These are phyloP conservation scores for Drosophila ustulata DNA, from an alignment of 2,888 invertebrate genomes.

Conservation along the genomic window DNA sequence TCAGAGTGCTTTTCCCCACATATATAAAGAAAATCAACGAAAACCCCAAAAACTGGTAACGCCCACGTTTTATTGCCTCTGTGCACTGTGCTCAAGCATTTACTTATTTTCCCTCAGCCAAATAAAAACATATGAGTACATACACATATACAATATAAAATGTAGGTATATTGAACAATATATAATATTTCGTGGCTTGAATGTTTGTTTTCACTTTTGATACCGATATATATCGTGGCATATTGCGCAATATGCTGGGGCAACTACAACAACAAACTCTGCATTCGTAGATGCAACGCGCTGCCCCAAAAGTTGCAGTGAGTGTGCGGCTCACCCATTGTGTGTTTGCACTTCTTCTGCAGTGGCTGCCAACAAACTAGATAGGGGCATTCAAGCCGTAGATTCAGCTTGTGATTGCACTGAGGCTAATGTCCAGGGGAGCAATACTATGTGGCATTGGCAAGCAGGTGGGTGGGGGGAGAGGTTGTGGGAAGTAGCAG, in stretches of 20 bases:
- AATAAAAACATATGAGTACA: constrained; percentile 36
- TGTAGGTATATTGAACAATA: constrained; percentile 17
- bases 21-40: constrained; percentile 12
- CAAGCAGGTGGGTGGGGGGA: too few species aligned
- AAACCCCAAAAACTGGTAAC: constrained; percentile 36
- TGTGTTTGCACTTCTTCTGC: constrained; percentile 26
- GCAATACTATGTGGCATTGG: background rate
- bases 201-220: constrained; percentile 52
- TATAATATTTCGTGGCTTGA: constrained; percentile 45
- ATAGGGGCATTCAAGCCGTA: constrained; percentile 24
- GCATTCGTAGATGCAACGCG: background rate
- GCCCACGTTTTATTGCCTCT: constrained; percentile 56
- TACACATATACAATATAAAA: constrained; percentile 14
- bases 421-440: constrained; percentile 5
- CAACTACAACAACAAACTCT: too few species aligned
- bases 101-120: constrained; percentile 40
- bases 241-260: constrained; percentile 45
- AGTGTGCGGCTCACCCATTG: background rate
- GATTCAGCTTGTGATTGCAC: constrained; percentile 18
- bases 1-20: constrained; percentile 9
- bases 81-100: constrained; percentile 39
- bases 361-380: constrained; percentile 31
- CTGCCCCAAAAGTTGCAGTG: background rate
- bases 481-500: background rate
- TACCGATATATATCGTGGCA: constrained; percentile 51